Base-by-base conservation (phyloP, 2,113 vertebrate species). In the Periophthalmodon schlosseri region DNA sequence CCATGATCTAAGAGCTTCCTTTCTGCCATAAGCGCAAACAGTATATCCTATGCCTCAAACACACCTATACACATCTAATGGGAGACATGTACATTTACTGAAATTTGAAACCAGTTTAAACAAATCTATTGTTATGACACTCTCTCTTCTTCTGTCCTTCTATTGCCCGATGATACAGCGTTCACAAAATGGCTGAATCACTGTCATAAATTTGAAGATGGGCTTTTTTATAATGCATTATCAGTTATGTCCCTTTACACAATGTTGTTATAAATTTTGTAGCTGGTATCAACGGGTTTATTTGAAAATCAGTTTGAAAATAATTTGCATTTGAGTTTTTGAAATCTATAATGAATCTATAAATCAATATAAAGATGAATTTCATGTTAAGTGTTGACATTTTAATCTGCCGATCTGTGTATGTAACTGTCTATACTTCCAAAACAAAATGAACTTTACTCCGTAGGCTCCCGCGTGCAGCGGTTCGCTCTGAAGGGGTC, bases 91-190 rank as follows among this genome's bases (percentile, higher is more conserved):
- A 21, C 21, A 60, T 69, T 78, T 68, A 33, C n/a, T 50, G 70
- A 21, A 76, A 72, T 66, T 87, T 66, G 60, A 70, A 58, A 69
- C 54, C 71, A 65, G 63, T 75, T 82, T 76, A 76, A 84, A 87
- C 74, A 83, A 73, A 82, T 85, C 73, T 46, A 70, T 86, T 67
- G 77, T 73, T 58, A 20, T 21, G 68, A 72, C 77, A 71, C 82
- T 64, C 74, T 85, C 74, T 79, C 13, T 46, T 5, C 28, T n/a
- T 5, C 28, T n/a, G 46, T 39, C 49, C 44, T 75, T 50, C 70
- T 10, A 52, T 52, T 21, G 65, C 57, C 58, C 69, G 64, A 10
- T 70, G 34, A 72, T 74, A 68, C 23, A 6, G 44, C 13, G 9
- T 15, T 69, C 52, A 56, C 33, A 10, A 11, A 68, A 76, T 56